Evolutionary conservation across 2,888 invertebrate species (phyloP).

Genomic region (Patella caerulea): DNA sequence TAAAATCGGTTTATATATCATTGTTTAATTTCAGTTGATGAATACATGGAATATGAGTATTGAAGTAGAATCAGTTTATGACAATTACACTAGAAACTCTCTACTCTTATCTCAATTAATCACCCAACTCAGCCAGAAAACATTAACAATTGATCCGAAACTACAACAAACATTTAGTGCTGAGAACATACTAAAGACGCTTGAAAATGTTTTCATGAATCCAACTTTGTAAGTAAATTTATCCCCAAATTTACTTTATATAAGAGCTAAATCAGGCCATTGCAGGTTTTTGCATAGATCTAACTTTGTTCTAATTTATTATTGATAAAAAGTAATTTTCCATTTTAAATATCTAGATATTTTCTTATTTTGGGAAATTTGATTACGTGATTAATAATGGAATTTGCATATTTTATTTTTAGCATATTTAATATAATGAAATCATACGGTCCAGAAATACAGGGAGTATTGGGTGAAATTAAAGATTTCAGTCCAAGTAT

Average conservation of each 20-base stretch:
- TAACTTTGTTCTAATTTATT: neutral
- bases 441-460: conserved; percentile 27
- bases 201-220: conserved; percentile 30
- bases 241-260: no score
- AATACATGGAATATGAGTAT: conserved; percentile 44
- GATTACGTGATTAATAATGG: no score
- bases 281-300: neutral
- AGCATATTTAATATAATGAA: conserved; percentile 38
- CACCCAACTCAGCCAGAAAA: conserved; percentile 31
- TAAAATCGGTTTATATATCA: no score
- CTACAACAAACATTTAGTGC: conserved; percentile 32
- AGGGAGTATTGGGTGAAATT: conserved; percentile 24
- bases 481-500: conserved; percentile 15
- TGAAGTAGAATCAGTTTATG: conserved; percentile 33
- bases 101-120: conserved; percentile 38
- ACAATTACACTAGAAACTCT: conserved; percentile 33
- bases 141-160: conserved; percentile 30
- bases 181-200: conserved; percentile 27
- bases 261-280: no score
- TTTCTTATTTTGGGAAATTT: neutral
- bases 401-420: neutral
- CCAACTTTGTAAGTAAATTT: conserved; percentile 39
- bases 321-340: neutral
- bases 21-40: conserved; percentile 32
- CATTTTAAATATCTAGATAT: neutral